phyloP scores from a whole-genome alignment of 1,140 invertebrate genomes.

The Galleria mellonella region DNA sequence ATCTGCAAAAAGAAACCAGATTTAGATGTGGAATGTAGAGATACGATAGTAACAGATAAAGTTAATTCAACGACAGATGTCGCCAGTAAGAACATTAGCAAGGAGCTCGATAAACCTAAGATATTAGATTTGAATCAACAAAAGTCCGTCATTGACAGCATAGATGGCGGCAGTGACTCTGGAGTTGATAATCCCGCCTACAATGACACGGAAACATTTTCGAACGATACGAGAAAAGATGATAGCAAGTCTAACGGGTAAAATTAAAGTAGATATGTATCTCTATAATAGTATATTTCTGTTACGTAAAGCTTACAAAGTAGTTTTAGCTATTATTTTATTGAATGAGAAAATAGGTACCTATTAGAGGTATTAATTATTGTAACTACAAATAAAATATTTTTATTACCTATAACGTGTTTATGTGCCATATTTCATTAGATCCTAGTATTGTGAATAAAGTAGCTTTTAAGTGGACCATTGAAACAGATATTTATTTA shows the following conservation, averaged over 20 bases:
- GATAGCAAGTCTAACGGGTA: constrained; percentile 17
- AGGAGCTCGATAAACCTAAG: constrained; percentile 19
- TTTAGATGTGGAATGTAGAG: constrained; percentile 35
- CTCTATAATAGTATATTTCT: too few relatives aligned
- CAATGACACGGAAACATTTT: constrained; percentile 42
- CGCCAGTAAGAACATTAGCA: constrained; percentile 16
- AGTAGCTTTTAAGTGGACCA: too few relatives aligned
- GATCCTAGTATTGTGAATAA: too few relatives aligned
- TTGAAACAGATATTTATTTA: too few relatives aligned
- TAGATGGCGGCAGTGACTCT: constrained; percentile 59
- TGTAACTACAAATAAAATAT: too few relatives aligned
- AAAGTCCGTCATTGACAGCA: constrained; percentile 36
- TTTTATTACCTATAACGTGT: too few relatives aligned
- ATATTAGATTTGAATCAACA: constrained; percentile 8
- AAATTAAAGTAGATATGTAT: background rate
- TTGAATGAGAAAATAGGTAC: constrained; percentile 3
- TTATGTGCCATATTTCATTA: too few relatives aligned
- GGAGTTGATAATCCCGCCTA: constrained; percentile 72
- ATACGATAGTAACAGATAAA: constrained; percentile 35
- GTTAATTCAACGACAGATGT: constrained; percentile 40
- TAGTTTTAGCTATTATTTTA: constrained; percentile 6
- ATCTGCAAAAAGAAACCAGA: constrained; percentile 71
- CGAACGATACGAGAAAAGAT: constrained; percentile 21
- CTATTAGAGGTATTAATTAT: background rate
- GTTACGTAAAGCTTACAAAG: constrained; percentile 4